phyloP scores from a whole-genome alignment of 2,113 vertebrate species.

The Boleophthalmus pectinirostris region DNA sequence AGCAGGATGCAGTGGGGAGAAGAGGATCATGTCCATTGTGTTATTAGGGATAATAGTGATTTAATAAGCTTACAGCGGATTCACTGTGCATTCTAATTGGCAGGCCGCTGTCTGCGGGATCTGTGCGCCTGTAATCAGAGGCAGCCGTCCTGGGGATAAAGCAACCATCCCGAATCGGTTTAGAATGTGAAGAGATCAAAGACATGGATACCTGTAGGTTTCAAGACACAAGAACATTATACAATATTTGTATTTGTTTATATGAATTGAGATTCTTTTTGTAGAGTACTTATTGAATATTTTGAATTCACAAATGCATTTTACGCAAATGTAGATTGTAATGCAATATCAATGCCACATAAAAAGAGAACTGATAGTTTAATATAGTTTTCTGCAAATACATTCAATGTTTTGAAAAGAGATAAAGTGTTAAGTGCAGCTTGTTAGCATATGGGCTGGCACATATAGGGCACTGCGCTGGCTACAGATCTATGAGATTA shows the following conservation, averaged over 20 bases:
- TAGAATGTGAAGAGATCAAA: not conserved
- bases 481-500: too few relatives aligned
- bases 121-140: conserved; percentile 24
- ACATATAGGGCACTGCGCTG: too few relatives aligned
- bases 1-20: conserved; percentile 33
- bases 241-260: not conserved
- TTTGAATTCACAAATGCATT: too few relatives aligned
- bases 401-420: too few relatives aligned
- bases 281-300: too few relatives aligned
- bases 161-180: conserved; percentile 17
- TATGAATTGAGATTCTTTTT: not conserved
- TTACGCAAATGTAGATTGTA: too few relatives aligned
- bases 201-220: not conserved
- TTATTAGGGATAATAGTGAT: conserved; percentile 65
- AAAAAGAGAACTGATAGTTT: too few relatives aligned
- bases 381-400: too few relatives aligned
- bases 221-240: not conserved
- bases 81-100: conserved; percentile 58
- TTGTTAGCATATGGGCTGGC: too few relatives aligned
- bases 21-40: conserved; percentile 61
- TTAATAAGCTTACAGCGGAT: conserved; percentile 65
- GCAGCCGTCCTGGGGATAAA: conserved; percentile 25
- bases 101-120: conserved; percentile 18
- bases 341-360: too few relatives aligned
- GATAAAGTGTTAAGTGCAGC: too few relatives aligned